These are phyloP conservation scores for Phasianus colchicus DNA, from an alignment of 2,113 vertebrate genomes.

Conservation along the genomic window DNA sequence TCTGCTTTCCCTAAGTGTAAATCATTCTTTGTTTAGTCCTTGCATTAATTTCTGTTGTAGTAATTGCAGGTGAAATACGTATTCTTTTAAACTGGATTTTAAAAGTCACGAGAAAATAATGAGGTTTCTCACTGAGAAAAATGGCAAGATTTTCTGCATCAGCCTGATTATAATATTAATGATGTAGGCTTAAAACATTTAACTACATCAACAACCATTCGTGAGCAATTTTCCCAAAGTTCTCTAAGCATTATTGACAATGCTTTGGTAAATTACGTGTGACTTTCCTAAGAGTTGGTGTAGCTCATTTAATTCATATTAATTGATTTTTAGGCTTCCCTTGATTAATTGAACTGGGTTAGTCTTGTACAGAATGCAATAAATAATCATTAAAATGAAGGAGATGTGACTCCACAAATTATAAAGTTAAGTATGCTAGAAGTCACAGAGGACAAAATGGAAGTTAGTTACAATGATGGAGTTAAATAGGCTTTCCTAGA, in stretches of 20 bases:
- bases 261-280: constrained; percentile 90
- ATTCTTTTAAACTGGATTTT: constrained; percentile 45
- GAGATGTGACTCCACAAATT: constrained; percentile 81
- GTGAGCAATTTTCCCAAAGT: constrained; percentile 75
- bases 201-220: constrained; percentile 77
- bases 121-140: constrained; percentile 69
- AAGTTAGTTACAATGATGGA: constrained; percentile 15
- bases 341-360: constrained; percentile 91
- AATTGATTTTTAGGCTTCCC: constrained; percentile 92
- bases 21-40: constrained; percentile 21
- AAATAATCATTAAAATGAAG: constrained; percentile 87
- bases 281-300: constrained; percentile 87
- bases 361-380: constrained; percentile 85
- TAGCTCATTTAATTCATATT: constrained; percentile 94
- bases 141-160: constrained; percentile 57
- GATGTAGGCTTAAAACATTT: constrained; percentile 73
- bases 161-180: constrained; percentile 74
- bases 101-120: constrained; percentile 52
- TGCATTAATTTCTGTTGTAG: constrained; percentile 38
- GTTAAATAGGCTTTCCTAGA: background rate
- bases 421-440: constrained; percentile 84
- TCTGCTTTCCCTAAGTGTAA: background rate
- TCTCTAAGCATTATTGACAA: constrained; percentile 80
- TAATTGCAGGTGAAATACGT: constrained; percentile 7
- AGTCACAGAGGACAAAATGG: constrained; percentile 82